Conservation (phyloP, 2,797 vertebrate genomes). For the Peromyscus eremicus region DNA sequence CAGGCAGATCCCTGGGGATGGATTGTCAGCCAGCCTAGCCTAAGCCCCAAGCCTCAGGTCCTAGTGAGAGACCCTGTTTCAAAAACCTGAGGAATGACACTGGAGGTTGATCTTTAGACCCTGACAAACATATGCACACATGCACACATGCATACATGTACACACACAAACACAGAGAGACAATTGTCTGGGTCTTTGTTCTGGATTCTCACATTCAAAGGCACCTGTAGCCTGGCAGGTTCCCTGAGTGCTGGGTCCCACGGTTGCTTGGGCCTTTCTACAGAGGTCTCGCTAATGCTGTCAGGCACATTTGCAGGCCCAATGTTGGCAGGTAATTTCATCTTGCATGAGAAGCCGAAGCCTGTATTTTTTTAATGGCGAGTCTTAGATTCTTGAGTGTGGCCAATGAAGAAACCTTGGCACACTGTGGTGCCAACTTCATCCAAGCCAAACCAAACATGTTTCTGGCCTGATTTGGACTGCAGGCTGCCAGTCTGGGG, state of each 20-base stretch:
- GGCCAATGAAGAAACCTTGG: neutral
- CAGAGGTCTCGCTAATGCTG: neutral
- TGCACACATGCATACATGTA: neutral
- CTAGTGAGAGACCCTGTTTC: neutral
- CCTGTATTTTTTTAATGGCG: constrained; percentile 17
- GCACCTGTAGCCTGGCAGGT: neutral
- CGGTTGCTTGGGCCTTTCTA: accelerated
- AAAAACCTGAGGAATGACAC: neutral
- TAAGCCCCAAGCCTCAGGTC: neutral
- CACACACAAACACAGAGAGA: neutral
- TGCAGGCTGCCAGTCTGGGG: neutral
- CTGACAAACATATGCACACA: neutral
- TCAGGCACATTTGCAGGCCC: neutral
- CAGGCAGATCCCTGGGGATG: neutral
- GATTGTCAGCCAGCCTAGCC: neutral
- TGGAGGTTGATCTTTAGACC: neutral
- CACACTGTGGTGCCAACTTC: neutral
- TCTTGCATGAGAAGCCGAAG: neutral
- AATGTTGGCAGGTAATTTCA: neutral
- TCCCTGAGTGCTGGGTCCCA: accelerated
- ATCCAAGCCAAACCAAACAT: neutral
- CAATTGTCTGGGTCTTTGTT: neutral
- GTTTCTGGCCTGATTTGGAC: neutral
- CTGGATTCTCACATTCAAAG: neutral
- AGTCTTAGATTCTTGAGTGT: constrained; percentile 23